Base-by-base conservation (phyloP, 2,797 vertebrate species). In the Scolopax rusticola region DNA sequence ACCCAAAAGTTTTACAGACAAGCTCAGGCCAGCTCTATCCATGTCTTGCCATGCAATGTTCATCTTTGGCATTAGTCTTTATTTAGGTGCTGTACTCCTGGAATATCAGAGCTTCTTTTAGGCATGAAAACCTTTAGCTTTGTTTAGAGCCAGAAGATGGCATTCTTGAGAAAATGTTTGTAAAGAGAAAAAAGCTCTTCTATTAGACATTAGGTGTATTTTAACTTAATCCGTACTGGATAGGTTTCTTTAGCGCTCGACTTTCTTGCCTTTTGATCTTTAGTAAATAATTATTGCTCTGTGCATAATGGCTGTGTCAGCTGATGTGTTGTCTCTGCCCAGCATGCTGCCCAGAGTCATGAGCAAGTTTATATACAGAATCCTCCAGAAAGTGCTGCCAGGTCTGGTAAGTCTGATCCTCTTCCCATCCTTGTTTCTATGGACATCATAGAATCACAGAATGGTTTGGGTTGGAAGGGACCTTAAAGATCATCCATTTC, bases 291-390 rank as follows among this genome's bases (percentile, higher is more conserved):
- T 57, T 43, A 33, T 5, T 53, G 63, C 32, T 24, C 1, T 3
- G 36, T 43, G 33, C 36, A 3, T 1, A 17, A 25, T 5, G 24
- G 12, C 33, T 11, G 14, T 6, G 24, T 21, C 7, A 28, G 64
- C 76, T 81, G 32, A 47, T 0, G 1, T 12, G 67, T 17, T 90
- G 13, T 50, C 73, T 59, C 59, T 81, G 88, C 89, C 71, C 80
- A 98, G 96, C 0, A 15, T 83, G 93, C 41, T 93, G 25, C 97
- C 96, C 53, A 94, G 95, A 33, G 83, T 90, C 15, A 32, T 91
- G 95, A 97, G 74, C 75, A 97, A 95, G 81, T 97, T 97, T 90
- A 57, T 98, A 95, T 84, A 96, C 61, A 93, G 87, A 87, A 98
- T 91, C 24, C 96, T 98, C 28, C 92, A 75, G 69, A 98, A 96